Evolutionary conservation across 2,888 invertebrate genomes (phyloP), one percentile per base, ranked within the genome.

Genomic region (Philaethria dido): DNA sequence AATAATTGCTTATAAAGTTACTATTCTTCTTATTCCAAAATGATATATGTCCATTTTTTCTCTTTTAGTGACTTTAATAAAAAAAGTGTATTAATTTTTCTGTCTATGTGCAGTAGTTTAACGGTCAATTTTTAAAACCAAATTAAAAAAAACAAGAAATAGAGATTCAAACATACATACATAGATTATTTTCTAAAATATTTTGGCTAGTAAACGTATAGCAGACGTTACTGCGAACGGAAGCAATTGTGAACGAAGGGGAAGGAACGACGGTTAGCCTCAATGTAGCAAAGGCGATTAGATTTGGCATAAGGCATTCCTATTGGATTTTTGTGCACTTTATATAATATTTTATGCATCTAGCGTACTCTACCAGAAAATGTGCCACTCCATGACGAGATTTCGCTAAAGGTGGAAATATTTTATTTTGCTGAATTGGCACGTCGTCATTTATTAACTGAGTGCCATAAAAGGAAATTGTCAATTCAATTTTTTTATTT

Each of bases 241-340:
- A 60, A 60, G 60, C 60, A 60, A 60, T 60, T 45, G 45, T 18
- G 60, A 29, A 29, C 20, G 16, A 47, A 47, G 18, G 47, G 57
- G 57, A 60, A 60, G 60, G 33, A 33, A 20, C 44, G 33, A 45
- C 60, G 47, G 60, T 47, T 60, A 60, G 60, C 60, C 45, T 18
- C 33, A 16, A 60, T 45, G 60, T 60, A 47, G 60, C 60, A 60
- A 47, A 60, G 45, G 47, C 60, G 60, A 60, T 60, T 45, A 47
- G 57, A 57, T 47, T 60, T 60, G 60, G 60, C 45, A 60, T 60
- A 33, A 45, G 60, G 60, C 60, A 60, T 45, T 60, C 33, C 60
- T 60, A 60, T 60, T 47, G 57, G 42, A 57, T 25, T 57, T 57
- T 57, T 57, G 57, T 42, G 60, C 60, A 60, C 44, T 60, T 33